Evolutionary conservation across 2,113 vertebrate species (phyloP), one percentile per base, ranked within the genome.

Genomic region (Scopus umbretta): DNA sequence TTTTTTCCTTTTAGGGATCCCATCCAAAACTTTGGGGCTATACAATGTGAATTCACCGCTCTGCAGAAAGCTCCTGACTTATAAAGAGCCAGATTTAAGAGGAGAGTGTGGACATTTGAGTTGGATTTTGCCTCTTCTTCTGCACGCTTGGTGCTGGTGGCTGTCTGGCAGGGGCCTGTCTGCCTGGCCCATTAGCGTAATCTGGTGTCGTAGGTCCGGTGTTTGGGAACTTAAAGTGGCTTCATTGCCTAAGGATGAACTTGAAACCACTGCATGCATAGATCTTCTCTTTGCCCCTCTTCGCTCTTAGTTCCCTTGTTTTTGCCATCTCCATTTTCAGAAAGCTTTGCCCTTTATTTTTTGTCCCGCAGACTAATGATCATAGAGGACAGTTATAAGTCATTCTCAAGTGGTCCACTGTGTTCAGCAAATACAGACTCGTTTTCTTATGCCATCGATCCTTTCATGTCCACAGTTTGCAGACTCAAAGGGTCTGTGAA

Each of bases 11-110:
- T 27, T 59, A 94, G 49, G 91, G 56, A 95, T 79, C 73, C 21
- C 75, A 59, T 92, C 79, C 96, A 95, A 96, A 94, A 42, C n/a
- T 73, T 76, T 55, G 75, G 71, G 78, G 66, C 79, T 43, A 27
- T 1, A 1, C 0, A 21, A 62, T 22, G 67, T 43, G 74, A 95
- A 59, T 36, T 85, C 50, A 66, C 26, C 0, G 0, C 58, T 66
- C 29, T 11, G 26, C 89, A 82, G 71, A 74, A 75, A 73, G 23
- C 68, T 75, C 56, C 49, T 79, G 63, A 34, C 47, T 47, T 50
- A 17, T 23, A 50, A 56, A 65, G n/a, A 72, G 16, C 19, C 42
- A 45, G 43, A 50, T 65, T 30, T n/a, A 36, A 80, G 45, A 62
- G 42, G 8, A 40, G 11, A 62, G 2, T 5, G 26, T 81, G n/a